Evolutionary conservation across 2,888 invertebrate species (phyloP), one percentile per base, ranked within the genome.

Genomic region (Aphodius granarius): DNA sequence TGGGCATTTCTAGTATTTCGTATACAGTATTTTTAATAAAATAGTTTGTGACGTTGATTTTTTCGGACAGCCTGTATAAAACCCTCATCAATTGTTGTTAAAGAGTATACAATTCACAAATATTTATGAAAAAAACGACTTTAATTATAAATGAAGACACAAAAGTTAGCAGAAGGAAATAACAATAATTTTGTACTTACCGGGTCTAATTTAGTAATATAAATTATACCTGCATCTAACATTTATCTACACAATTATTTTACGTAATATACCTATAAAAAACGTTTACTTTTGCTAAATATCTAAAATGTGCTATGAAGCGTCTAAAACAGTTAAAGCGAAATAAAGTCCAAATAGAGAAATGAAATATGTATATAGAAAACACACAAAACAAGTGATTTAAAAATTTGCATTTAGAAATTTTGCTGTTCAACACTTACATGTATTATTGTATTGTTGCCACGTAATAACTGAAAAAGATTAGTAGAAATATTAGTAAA

Each of bases 381-480:
- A 20, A 68, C 6, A 68, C 18, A 68, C 68, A 68, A n/a, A 20
- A 21, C 6, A 43, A 43, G 43, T 43, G 43, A 43, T 43, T 43
- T 43, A 43, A 3, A 43, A 43, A 43, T 43, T 43, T 43, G 43
- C 43, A 9, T 43, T 43, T 43, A 43, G 3, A 43, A 43, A 43
- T 43, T 43, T 43, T 43, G 43, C 43, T 6, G 43, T 43, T 43
- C 13, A 20, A n/a, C 21, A 75, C 75, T 75, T 75, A 75, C 75
- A 75, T 75, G 75, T 66, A 75, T 72, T 72, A 72, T 66, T 63
- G 75, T 72, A 21, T 73, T 75, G 63, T 72, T 72, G 63, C 72
- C 21, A 68, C 75, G 75, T 18, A 75, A 68, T 75, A 75, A 75
- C 75, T 75, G 75, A 65, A 75, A 75, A 73, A 75, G 66, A 75